These are phyloP conservation scores for Melipona bicolor DNA, from an alignment of 2,888 invertebrate genomes.

Conservation along the genomic window DNA sequence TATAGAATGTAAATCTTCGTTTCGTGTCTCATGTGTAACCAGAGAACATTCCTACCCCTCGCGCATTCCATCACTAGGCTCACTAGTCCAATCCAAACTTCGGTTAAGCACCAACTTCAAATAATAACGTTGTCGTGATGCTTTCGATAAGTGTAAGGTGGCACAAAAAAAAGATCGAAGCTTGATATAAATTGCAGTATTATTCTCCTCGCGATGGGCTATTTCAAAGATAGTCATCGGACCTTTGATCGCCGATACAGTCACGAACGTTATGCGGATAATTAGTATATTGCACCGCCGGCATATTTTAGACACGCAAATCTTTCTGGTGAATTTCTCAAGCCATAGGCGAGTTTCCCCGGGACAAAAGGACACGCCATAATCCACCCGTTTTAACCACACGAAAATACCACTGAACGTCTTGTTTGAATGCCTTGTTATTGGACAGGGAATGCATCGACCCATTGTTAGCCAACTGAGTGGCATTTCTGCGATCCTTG, in stretches of 20 bases:
- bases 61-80: conserved; percentile 15
- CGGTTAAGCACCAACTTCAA: conserved; percentile 4
- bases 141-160: conserved; percentile 6
- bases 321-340: not conserved
- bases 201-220: conserved; percentile 27
- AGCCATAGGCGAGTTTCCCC: not conserved
- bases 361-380: not conserved
- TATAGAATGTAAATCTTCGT: not conserved
- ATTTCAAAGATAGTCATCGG: conserved; percentile 33
- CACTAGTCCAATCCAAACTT: conserved; percentile 1
- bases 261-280: conserved; percentile 40
- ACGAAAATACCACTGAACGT: conserved; percentile 8
- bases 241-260: conserved; percentile 30
- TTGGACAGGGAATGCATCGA: conserved; percentile 32
- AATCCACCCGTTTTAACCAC: not conserved
- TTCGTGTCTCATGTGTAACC: not conserved
- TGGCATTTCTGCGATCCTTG: conserved; percentile 42
- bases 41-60: not conserved
- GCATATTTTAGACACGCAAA: conserved; percentile 24
- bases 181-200: conserved; percentile 24
- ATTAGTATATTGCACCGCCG: conserved; percentile 7
- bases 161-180: not conserved
- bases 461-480: conserved; percentile 46
- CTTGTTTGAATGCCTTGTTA: conserved; percentile 21
- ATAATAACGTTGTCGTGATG: conserved; percentile 21